Percentiles rank a stretch among this genome's conserved stretches.
Conservation (phyloP, 2,113 vertebrate species). For the Clinocottus analis region DNA sequence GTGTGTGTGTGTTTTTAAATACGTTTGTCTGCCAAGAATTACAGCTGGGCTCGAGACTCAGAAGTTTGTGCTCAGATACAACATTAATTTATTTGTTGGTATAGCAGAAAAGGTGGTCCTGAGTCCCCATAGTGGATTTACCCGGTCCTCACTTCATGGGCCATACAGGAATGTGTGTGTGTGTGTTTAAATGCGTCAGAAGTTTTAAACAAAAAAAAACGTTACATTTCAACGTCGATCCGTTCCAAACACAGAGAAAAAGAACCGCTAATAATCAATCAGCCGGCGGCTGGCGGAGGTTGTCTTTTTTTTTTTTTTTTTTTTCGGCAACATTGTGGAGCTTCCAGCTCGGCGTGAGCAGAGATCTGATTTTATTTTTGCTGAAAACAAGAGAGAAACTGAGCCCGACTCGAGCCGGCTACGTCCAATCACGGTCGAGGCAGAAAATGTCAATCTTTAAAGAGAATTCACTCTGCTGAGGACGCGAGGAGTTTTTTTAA, state of each 20-base stretch:
- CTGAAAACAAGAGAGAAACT: background rate
- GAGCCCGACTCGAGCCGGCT: background rate
- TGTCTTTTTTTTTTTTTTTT: too few species aligned
- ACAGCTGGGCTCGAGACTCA: too few species aligned
- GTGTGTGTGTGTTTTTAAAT: too few species aligned
- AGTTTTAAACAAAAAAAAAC: conserved; percentile 22
- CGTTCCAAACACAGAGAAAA: background rate
- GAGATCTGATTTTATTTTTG: conserved; percentile 7
- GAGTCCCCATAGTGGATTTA: too few species aligned
- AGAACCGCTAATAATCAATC: conserved; percentile 8
- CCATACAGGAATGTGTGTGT: too few species aligned
- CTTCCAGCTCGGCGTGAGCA: background rate
- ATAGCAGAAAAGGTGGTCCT: too few species aligned
- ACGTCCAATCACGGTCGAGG: conserved; percentile 15
- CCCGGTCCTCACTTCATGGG: too few species aligned
- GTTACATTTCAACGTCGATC: background rate
- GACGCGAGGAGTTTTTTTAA: conserved; percentile 34
- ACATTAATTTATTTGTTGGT: too few species aligned
- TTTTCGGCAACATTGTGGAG: conserved; percentile 6
- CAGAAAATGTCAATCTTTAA: conserved; percentile 24
- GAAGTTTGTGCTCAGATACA: too few species aligned
- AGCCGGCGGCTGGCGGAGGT: background rate
- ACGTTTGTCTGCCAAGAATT: too few species aligned
- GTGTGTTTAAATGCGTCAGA: too few species aligned
- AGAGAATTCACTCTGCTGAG: conserved; percentile 24